Percentiles rank a stretch among this genome's conserved stretches.
These are phyloP conservation scores for Ctenosaura bakeri DNA, from an alignment of 2,797 vertebrate species.

Conservation along the genomic window DNA sequence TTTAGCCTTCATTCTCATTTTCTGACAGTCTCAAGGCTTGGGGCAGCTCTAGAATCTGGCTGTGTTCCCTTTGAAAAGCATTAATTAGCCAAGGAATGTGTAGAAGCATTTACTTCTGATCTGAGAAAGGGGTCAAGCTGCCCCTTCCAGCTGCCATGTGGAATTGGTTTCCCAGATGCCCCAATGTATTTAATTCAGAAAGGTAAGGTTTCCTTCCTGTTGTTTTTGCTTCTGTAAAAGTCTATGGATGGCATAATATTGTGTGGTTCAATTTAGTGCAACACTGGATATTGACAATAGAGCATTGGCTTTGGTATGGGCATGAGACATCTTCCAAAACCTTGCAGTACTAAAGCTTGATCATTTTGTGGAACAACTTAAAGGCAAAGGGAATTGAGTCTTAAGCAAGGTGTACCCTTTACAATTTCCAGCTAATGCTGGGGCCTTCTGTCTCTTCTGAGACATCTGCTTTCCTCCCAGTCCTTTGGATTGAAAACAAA, in stretches of 20 bases:
- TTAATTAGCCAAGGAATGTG: conserved; percentile 40
- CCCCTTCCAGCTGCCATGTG: background rate
- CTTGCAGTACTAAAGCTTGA: background rate
- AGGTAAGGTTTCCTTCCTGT: background rate
- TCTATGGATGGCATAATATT: background rate
- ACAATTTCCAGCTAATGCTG: background rate
- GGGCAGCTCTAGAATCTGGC: conserved; percentile 6
- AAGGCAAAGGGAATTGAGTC: background rate
- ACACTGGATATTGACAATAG: background rate
- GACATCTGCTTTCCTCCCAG: background rate
- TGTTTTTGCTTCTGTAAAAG: conserved; percentile 11
- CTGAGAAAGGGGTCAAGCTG: conserved; percentile 8
- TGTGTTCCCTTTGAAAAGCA: conserved; percentile 23
- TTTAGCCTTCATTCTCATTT: conserved; percentile 17
- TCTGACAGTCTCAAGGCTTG: background rate
- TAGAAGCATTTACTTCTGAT: conserved; percentile 23
- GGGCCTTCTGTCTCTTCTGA: background rate
- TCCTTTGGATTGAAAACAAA: background rate
- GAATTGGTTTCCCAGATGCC: conserved; percentile 40
- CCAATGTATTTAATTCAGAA: conserved; percentile 15
- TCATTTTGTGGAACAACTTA: background rate
- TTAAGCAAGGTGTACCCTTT: background rate
- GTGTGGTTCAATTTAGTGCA: background rate
- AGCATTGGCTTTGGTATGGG: background rate
- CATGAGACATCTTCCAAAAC: background rate